These are phyloP conservation scores for Caenorhabditis wallacei DNA, from an alignment of 2,888 invertebrate genomes.

Conservation along the genomic window DNA sequence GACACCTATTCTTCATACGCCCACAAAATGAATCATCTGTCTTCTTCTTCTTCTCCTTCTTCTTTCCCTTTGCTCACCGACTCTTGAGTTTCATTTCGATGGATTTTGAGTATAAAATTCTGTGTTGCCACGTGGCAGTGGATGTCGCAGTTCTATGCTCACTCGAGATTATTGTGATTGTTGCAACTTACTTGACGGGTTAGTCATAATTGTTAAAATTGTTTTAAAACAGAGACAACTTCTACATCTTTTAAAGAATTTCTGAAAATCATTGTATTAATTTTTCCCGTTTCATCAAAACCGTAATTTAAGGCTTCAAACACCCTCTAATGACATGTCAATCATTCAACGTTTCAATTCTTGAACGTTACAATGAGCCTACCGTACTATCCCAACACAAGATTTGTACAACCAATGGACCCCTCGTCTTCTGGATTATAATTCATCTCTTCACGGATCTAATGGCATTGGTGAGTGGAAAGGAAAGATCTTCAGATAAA, in stretches of 20 bases:
- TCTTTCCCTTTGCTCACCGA: not conserved
- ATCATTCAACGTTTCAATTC: slow-evolving; percentile 66
- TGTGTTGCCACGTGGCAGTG: slow-evolving; percentile 74
- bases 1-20: slow-evolving; percentile 26
- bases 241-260: too few relatives aligned
- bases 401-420: slow-evolving; percentile 70
- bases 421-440: slow-evolving; percentile 72
- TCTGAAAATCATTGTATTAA: too few relatives aligned
- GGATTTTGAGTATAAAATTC: slow-evolving; percentile 68
- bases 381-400: slow-evolving; percentile 65
- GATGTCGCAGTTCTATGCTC: slow-evolving; percentile 67
- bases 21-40: slow-evolving; percentile 40
- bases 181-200: slow-evolving; percentile 71
- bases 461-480: slow-evolving; percentile 63
- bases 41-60: not conserved
- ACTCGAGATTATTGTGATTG: slow-evolving; percentile 68
- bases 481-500: not conserved
- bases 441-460: slow-evolving; percentile 71
- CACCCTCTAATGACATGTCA: slow-evolving; percentile 73
- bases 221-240: too few relatives aligned
- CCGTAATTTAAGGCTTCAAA: slow-evolving; percentile 59
- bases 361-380: slow-evolving; percentile 67
- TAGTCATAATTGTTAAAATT: too few relatives aligned
- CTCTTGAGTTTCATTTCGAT: slow-evolving; percentile 20
- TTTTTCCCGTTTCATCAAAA: too few relatives aligned